Conservation (phyloP, 2,113 vertebrate genomes). For the Sarotherodon lohbergeri region DNA sequence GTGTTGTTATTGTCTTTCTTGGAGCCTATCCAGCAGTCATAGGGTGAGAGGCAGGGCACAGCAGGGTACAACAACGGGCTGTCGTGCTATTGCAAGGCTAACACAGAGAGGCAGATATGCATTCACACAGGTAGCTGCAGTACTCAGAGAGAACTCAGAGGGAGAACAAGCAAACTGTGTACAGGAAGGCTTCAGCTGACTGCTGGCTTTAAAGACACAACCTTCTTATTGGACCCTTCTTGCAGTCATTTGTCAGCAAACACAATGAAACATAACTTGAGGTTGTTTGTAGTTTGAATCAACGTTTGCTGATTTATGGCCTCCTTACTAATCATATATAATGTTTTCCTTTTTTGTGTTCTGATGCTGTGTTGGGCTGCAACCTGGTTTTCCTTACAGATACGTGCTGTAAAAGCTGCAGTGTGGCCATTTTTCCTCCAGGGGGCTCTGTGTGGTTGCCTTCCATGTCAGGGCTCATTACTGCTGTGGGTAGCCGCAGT, state of each 20-base stretch:
- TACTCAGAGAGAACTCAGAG: neutral
- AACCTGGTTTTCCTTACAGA: neutral
- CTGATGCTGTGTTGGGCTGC: neutral
- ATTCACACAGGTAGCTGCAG: neutral
- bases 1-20: neutral
- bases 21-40: neutral
- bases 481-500: neutral
- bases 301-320: neutral
- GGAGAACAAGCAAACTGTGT: neutral
- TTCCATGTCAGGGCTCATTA: neutral
- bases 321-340: neutral
- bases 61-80: neutral
- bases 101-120: neutral
- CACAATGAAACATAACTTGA: neutral
- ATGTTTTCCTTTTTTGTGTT: neutral
- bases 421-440: neutral
- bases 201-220: fast-evolving
- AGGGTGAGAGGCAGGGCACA: neutral
- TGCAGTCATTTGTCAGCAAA: neutral
- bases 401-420: neutral
- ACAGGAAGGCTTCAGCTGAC: neutral
- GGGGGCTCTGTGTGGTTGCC: constrained; percentile 37
- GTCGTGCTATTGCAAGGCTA: neutral
- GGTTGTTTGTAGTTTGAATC: neutral
- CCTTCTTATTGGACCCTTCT: neutral